Evolutionary conservation across 1,140 invertebrate species (phyloP).

Genomic region (Caenorhabditis tropicalis): DNA sequence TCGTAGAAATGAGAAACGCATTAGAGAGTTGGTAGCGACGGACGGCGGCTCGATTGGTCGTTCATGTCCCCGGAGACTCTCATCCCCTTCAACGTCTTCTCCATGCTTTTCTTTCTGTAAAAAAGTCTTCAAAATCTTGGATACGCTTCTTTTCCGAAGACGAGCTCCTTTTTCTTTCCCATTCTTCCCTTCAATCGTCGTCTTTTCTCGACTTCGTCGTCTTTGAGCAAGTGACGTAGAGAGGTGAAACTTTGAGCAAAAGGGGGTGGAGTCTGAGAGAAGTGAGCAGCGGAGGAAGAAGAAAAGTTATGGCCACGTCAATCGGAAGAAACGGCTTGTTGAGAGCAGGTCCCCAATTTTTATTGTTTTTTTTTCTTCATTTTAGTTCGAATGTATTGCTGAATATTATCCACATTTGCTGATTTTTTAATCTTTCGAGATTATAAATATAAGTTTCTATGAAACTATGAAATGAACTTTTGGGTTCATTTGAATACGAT

Average conservation of each 20-base stretch:
- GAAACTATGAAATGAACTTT: too few relatives aligned
- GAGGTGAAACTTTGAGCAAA: slow-evolving; percentile 38
- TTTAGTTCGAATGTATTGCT: background rate
- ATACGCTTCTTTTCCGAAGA: slow-evolving; percentile 5
- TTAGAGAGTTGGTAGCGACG: slow-evolving; percentile 17
- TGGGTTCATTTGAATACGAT: too few relatives aligned
- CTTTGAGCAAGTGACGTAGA: slow-evolving; percentile 36
- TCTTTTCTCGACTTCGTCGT: background rate
- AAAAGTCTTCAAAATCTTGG: slow-evolving; percentile 38
- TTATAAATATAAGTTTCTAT: too few relatives aligned
- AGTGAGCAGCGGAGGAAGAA: background rate
- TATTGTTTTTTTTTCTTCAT: background rate
- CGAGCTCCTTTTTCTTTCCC: slow-evolving; percentile 1
- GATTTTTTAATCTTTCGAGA: too few relatives aligned
- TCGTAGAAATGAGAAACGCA: slow-evolving; percentile 18
- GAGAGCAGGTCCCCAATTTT: slow-evolving; percentile 10
- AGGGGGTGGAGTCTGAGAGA: background rate
- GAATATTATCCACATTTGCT: too few relatives aligned
- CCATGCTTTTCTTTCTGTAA: background rate
- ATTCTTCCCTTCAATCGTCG: slow-evolving; percentile 1
- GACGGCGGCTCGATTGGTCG: background rate
- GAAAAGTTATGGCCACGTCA: slow-evolving; percentile 22
- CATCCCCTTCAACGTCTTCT: background rate
- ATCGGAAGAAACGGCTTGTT: slow-evolving; percentile 14
- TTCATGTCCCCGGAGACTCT: background rate